Conservation (phyloP, 2,797 vertebrate species). For the Siniperca scherzeri region DNA sequence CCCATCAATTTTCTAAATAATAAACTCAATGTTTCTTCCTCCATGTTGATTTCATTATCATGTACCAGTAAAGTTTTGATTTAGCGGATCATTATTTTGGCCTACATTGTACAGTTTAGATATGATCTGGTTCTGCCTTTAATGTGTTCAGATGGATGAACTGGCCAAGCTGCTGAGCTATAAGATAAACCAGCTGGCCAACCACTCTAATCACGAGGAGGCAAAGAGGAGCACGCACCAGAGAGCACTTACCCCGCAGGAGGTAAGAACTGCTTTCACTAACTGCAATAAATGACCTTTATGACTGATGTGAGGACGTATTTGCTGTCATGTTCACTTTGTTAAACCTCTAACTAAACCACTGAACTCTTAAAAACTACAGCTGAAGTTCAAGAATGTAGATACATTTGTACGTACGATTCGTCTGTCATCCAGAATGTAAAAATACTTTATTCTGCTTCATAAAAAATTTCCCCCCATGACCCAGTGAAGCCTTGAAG, state of each 20-base stretch:
- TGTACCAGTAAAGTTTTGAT: background rate
- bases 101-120: background rate
- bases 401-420: background rate
- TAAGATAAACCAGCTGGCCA: constrained; percentile 85
- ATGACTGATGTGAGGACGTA: background rate
- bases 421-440: background rate
- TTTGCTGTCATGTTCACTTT: constrained; percentile 9
- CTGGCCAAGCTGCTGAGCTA: constrained; percentile 88
- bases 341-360: constrained; percentile 17
- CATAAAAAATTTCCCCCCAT: constrained; percentile 10
- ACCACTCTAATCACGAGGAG: constrained; percentile 81
- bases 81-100: background rate
- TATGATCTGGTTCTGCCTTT: background rate
- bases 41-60: background rate
- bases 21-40: background rate
- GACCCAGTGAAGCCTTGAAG: constrained; percentile 49
- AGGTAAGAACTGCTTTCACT: constrained; percentile 84
- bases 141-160: constrained; percentile 84
- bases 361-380: constrained; percentile 6
- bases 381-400: background rate
- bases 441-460: background rate
- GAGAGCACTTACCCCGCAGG: constrained; percentile 85
- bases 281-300: background rate
- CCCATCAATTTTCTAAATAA: background rate
- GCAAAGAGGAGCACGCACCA: constrained; percentile 79